These are phyloP conservation scores for Itoplectis maculator DNA, from an alignment of 2,888 invertebrate genomes.

Conservation along the genomic window DNA sequence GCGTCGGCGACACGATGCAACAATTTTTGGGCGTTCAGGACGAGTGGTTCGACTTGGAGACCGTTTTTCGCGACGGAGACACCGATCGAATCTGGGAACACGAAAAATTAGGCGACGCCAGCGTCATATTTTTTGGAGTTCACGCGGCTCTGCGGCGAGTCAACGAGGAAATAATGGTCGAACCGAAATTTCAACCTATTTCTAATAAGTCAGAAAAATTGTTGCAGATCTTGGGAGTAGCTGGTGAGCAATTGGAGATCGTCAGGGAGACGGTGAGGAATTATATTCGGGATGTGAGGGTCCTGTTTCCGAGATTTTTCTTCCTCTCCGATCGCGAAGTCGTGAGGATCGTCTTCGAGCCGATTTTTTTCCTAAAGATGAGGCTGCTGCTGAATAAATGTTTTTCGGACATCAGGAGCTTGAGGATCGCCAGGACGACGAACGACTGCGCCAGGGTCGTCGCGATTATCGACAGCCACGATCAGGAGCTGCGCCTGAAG, in stretches of 20 bases:
- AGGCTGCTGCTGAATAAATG: slow-evolving; percentile 89
- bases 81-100: not conserved
- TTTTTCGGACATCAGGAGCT: slow-evolving; percentile 88
- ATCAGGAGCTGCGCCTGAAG: slow-evolving; percentile 85
- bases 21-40: slow-evolving; percentile 89
- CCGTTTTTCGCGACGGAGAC: slow-evolving; percentile 86
- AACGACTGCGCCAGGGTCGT: slow-evolving; percentile 85
- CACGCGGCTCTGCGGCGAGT: slow-evolving; percentile 85
- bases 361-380: slow-evolving; percentile 87
- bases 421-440: slow-evolving; percentile 84
- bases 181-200: slow-evolving; percentile 76
- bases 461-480: slow-evolving; percentile 87
- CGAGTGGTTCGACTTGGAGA: slow-evolving; percentile 88
- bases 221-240: slow-evolving; percentile 65
- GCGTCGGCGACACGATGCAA: slow-evolving; percentile 87
- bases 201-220: slow-evolving; percentile 56
- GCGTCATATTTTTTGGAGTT: slow-evolving; percentile 87
- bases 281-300: slow-evolving; percentile 89
- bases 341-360: slow-evolving; percentile 90
- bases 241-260: slow-evolving; percentile 76
- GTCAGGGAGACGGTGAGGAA: slow-evolving; percentile 84
- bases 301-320: slow-evolving; percentile 90
- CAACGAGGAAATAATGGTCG: slow-evolving; percentile 73
- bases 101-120: slow-evolving; percentile 84
- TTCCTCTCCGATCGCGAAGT: slow-evolving; percentile 92